Conservation (phyloP, 2,797 vertebrate species). For the Pristis pectinata region DNA sequence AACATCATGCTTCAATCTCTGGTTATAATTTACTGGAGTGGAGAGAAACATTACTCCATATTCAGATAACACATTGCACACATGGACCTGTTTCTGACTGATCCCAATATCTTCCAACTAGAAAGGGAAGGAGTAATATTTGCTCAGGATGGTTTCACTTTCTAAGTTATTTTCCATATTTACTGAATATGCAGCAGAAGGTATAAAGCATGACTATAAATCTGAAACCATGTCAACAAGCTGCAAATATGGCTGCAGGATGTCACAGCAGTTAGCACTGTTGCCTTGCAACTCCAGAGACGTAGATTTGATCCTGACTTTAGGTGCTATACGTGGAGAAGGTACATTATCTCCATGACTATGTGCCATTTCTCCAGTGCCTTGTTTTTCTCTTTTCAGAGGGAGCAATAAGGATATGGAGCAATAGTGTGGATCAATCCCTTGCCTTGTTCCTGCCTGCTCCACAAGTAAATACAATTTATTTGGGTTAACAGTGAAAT, state of each 20-base stretch:
- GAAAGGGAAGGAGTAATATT: not conserved
- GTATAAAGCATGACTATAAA: not conserved
- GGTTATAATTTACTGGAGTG: not conserved
- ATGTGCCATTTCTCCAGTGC: too few species aligned
- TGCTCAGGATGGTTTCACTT: not conserved
- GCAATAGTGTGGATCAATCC: too few species aligned
- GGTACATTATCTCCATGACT: too few species aligned
- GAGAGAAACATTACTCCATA: not conserved
- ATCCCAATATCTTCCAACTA: not conserved
- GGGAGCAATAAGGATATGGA: too few species aligned
- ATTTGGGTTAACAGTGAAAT: not conserved
- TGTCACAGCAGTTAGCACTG: too few species aligned
- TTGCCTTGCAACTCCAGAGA: too few species aligned
- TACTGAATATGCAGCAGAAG: not conserved
- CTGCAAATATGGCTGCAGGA: not conserved
- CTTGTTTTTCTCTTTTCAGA: too few species aligned
- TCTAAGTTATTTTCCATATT: not conserved
- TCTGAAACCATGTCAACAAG: not conserved
- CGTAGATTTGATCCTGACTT: too few species aligned
- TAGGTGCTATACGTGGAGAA: too few species aligned
- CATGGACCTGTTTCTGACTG: not conserved
- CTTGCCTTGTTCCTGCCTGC: too few species aligned
- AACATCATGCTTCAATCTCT: not conserved
- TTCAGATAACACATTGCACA: not conserved
- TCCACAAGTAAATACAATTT: too few species aligned